A percentile compares a stretch with the other conserved stretches of the same genome.
Evolutionary conservation across 2,888 invertebrate species (phyloP).

Genomic region (Papilio elwesi): DNA sequence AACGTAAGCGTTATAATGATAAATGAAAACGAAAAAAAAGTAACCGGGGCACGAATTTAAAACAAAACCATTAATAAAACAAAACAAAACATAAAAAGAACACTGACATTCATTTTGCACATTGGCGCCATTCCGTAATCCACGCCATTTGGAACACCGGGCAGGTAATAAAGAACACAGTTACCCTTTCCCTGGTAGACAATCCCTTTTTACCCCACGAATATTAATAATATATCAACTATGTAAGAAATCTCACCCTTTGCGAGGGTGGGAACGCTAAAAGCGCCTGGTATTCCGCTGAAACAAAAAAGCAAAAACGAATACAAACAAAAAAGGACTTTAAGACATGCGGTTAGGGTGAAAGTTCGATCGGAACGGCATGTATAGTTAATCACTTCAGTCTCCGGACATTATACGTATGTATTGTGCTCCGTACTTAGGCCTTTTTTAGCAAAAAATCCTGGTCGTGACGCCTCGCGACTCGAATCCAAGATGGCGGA

Average conservation of each 20-base stretch:
- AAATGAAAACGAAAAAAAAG: slow-evolving; percentile 30
- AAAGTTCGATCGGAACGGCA: slow-evolving; percentile 47
- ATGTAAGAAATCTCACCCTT: slow-evolving; percentile 78
- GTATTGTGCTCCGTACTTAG: slow-evolving; percentile 76
- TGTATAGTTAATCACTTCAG: slow-evolving; percentile 69
- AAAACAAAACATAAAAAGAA: slow-evolving; percentile 33
- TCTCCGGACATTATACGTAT: slow-evolving; percentile 72
- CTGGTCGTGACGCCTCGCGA: slow-evolving; percentile 75
- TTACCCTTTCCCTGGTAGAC: slow-evolving; percentile 64
- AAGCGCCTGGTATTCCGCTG: slow-evolving; percentile 70
- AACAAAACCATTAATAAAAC: slow-evolving; percentile 38
- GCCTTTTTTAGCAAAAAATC: slow-evolving; percentile 71
- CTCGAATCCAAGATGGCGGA: slow-evolving; percentile 78
- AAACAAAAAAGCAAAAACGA: slow-evolving; percentile 58
- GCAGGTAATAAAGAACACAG: slow-evolving; percentile 62
- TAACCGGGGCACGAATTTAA: slow-evolving; percentile 15
- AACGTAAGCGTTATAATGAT: slow-evolving; percentile 7
- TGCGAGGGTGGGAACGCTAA: slow-evolving; percentile 73
- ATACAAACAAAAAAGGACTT: slow-evolving; percentile 50
- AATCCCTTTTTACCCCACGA: slow-evolving; percentile 67
- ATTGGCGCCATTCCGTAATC: slow-evolving; percentile 49
- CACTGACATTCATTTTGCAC: slow-evolving; percentile 39
- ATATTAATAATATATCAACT: slow-evolving; percentile 79
- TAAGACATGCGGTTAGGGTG: slow-evolving; percentile 49
- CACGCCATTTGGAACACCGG: slow-evolving; percentile 54